Base-by-base conservation (phyloP, 92 coral and sea anemone species). In the Heteractis magnifica region DNA sequence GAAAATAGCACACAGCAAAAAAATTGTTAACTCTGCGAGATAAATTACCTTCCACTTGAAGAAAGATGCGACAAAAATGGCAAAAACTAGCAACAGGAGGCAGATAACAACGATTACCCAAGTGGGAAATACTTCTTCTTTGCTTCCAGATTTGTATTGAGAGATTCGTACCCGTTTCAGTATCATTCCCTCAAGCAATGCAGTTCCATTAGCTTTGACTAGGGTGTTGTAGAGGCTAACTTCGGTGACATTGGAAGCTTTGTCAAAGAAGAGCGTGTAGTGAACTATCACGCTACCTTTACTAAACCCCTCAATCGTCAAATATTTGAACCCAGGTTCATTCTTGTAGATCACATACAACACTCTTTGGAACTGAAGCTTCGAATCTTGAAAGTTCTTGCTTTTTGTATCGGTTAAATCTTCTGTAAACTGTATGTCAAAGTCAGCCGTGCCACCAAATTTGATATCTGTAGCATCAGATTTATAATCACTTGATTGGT, bases 231-330 rank as follows among this genome's bases (percentile, higher is more conserved):
- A 26, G 19, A 68, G 73, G 9, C 73, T 26, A 6, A 3, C 10
- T 26, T 68, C 49, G 49, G 73, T 68, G 10, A 68, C 73, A 6
- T 21, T 68, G 7, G 73, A 68, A 21, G 73, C 26, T 68, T 68
- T 68, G 15, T 26, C 73, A 68, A 68, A 68, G 73, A 20, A 68
- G 8, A 68, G 3, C 4, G 73, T n/a, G 73, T 68, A 90, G 44
- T n/a, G 65, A 81, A 84, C 82, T 41, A 88, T 56, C 9, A 85
- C 75, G 74, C 93, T 90, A 49, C 93, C 93, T 51, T 55, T 10
- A 51, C 87, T 51, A 78, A 88, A 90, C n/a, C 58, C 21, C 4
- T 52, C 73, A 0, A 78, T 71, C 9, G 13, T 51, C 9, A 74
- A 65, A 51, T 75, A 19, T 18, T 65, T 60, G 62, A 88, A 88